A percentile compares a stretch with the other conserved stretches of the same genome.
Evolutionary conservation across 2,113 vertebrate species (phyloP).

Genomic region (Dicrurus megarhynchus): DNA sequence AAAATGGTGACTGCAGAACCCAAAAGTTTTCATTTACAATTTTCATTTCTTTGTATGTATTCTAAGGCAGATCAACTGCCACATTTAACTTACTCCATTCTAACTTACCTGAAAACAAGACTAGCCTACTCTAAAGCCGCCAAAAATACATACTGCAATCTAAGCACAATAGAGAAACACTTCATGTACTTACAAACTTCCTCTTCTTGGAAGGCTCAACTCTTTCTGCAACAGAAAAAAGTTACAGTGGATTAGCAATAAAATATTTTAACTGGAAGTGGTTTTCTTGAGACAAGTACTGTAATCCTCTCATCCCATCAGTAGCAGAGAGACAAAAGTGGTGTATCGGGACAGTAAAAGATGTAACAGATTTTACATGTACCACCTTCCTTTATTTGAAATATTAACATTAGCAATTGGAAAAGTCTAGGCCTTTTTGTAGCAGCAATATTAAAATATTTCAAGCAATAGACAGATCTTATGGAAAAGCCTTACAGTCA

Average conservation of each 20-base stretch:
- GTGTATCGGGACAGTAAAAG: neutral
- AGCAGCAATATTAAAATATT: neutral
- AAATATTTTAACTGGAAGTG: neutral
- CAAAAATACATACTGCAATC: neutral
- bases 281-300: neutral
- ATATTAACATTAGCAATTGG: neutral
- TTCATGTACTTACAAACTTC: slow-evolving; percentile 91
- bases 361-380: neutral
- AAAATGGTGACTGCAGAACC: neutral
- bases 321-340: neutral
- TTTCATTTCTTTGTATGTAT: neutral
- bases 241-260: slow-evolving; percentile 3
- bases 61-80: neutral
- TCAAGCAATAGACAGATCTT: neutral
- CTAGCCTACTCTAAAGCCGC: neutral
- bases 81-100: slow-evolving; percentile 6
- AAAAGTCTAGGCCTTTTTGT: neutral
- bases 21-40: neutral
- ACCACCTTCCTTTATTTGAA: neutral
- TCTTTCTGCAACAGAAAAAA: slow-evolving; percentile 88
- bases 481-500: neutral
- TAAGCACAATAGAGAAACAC: neutral
- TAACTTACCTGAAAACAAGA: neutral
- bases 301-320: neutral
- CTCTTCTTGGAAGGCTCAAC: slow-evolving; percentile 95